Evolutionary conservation across 2,797 vertebrate species (phyloP).

Genomic region (Xiphorhynchus erythropygius): DNA sequence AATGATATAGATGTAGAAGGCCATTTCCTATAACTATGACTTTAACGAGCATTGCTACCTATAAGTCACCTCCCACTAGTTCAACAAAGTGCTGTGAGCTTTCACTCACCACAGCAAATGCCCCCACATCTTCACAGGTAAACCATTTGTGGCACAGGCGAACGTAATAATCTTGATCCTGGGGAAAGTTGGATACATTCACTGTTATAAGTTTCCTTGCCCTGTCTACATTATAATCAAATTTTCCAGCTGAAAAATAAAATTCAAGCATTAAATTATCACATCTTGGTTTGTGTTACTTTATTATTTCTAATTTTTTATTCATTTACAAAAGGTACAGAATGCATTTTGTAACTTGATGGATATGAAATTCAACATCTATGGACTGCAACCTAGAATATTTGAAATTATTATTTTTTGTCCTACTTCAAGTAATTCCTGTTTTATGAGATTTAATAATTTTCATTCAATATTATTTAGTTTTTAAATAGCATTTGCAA

Average conservation of each 20-base stretch:
- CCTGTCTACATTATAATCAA: conserved; percentile 78
- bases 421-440: not conserved
- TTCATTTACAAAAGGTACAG: not conserved
- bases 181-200: conserved; percentile 75
- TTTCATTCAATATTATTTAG: not conserved
- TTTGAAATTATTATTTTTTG: not conserved
- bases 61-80: not conserved
- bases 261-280: not conserved
- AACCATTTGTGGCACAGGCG: conserved; percentile 85
- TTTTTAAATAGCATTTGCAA: not conserved
- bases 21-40: not conserved
- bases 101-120: conserved; percentile 77
- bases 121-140: conserved; percentile 78
- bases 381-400: not conserved
- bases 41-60: not conserved
- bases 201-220: conserved; percentile 78
- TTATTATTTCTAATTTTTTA: not conserved
- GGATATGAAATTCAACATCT: not conserved
- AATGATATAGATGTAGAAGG: not conserved
- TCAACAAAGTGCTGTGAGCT: not conserved
- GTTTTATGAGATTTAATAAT: not conserved
- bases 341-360: not conserved
- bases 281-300: not conserved
- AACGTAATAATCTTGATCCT: conserved; percentile 78
- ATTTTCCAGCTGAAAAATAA: conserved; percentile 75